Evolutionary conservation across 1,140 invertebrate species (phyloP), one percentile per base, ranked within the genome.

Genomic region (Lethrus apterus): DNA sequence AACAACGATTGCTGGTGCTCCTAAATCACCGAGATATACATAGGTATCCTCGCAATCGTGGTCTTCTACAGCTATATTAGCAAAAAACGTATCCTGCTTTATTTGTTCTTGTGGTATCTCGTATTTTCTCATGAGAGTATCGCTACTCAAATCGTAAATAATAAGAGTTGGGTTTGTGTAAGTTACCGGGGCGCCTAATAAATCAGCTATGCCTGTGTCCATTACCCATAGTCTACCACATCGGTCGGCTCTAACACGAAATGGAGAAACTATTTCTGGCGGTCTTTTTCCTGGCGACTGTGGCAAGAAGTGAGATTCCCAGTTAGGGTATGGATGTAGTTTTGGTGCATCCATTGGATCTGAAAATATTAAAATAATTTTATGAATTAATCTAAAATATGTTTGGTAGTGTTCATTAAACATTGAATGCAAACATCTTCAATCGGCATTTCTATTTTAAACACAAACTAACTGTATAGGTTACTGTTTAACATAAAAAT

Each of bases 181-280:
- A 3, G 24, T 40, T 31, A 46, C 46, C n/a, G 71, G 64, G 8
- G 67, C 67, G 18, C 77, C 80, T 3, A 82, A 54, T 20, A 80
- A 75, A 14, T 80, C 75, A 0, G 74, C 70, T 17, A 83, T 70
- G 0, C 85, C 82, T 0, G 81, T 83, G 52, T 89, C 85, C 23
- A 87, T 57, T 0, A 85, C 77, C 84, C 84, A 89, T 1, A 89
- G 73, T 2, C 84, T 72, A 17, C 76, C 78, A 58, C 84, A 89
- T 11, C 71, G 71, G 65, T 89, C 85, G 2, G 80, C 84, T 1
- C 80, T 66, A 0, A 86, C 67, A 0, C 84, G 68, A 62, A 84
- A 87, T 0, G 82, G 79, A 0, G 83, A 86, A 0, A 86, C 75
- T n/a, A 86, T 76, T 56, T 84, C 81, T 2, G 78, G 74, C 0